Conservation (phyloP, 2,888 invertebrate species). For the Rhimphoctona megacephalus region DNA sequence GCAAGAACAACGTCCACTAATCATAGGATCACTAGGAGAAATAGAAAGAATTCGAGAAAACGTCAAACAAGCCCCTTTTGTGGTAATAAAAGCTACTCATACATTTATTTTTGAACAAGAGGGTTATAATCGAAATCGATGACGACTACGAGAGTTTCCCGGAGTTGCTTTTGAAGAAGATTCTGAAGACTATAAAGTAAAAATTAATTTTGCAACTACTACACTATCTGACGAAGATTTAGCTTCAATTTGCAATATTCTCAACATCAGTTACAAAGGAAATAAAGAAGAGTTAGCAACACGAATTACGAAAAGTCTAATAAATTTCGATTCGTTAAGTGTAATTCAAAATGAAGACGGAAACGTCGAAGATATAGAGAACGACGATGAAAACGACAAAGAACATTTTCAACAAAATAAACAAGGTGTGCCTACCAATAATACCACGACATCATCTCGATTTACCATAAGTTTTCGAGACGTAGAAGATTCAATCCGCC, state of each 20-base stretch:
- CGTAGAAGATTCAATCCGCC: no score
- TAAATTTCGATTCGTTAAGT: conserved; percentile 6
- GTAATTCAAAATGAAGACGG: neutral
- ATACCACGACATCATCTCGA: no score
- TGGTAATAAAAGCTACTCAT: neutral
- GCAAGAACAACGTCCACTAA: neutral
- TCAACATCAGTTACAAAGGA: no score
- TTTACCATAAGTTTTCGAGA: no score
- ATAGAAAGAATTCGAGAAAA: conserved; percentile 4
- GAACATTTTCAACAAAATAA: no score
- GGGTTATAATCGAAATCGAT: neutral
- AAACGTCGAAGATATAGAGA: no score
- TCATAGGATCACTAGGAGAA: conserved; percentile 6
- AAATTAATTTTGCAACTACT: neutral
- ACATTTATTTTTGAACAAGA: neutral
- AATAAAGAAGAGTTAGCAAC: no score
- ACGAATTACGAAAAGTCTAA: no score
- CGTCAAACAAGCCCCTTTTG: conserved; percentile 3
- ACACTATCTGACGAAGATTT: neutral
- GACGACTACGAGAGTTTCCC: neutral
- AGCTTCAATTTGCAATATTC: no score
- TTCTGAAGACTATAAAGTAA: neutral
- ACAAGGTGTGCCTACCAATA: no score
- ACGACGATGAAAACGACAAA: no score
- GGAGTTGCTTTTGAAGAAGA: neutral